Evolutionary conservation across 2,888 invertebrate genomes (phyloP), one percentile per base, ranked within the genome.

Genomic region (Synergus umbraculus): DNA sequence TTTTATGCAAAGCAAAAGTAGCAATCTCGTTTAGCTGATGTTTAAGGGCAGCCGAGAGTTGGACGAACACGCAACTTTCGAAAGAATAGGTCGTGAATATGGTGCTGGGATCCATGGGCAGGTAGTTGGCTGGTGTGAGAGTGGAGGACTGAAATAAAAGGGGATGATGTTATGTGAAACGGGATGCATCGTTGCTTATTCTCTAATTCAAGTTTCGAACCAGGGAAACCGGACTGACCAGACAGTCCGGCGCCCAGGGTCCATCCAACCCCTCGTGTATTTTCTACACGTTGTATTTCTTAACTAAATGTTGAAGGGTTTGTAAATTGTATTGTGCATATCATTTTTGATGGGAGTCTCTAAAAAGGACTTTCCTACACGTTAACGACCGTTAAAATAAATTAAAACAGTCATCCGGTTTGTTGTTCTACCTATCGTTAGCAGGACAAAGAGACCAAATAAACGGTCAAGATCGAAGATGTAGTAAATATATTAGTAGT

Each of bases 211-310:
- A 87, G 86, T 84, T 85, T 87, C 81, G 83, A 87, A 86, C 88
- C 69, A 85, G 87, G 88, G 84, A 89, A 90, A 89, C 87, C 88
- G 87, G 87, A 87, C 86, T 84, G 88, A 90, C 87, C 88, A 91
- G 91, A 91, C 91, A 88, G 89, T 86, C 87, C 86, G 90, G 89
- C 91, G 90, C 90, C 90, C 85, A 85, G 84, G 83, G 85, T 87
- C 89, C 84, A 86, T 87, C 89, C 83, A 86, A 87, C 87, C 87
- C 88, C 85, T 86, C 87, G 54, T n/a, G n/a, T n/a, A n/a, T 5
- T 86, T 86, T 67, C 69, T 43, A 43, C 43, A 69, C 37, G 9
- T 29, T 67, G 43, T 12, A 67, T 46, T 22, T 44, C 67, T 29
- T 46, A 46, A 22, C 44, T 67, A 67, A 13, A 22, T 12, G 44